Base-by-base conservation (phyloP, 1,140 invertebrate species). In the Pseudomyrmex cubaensis region DNA sequence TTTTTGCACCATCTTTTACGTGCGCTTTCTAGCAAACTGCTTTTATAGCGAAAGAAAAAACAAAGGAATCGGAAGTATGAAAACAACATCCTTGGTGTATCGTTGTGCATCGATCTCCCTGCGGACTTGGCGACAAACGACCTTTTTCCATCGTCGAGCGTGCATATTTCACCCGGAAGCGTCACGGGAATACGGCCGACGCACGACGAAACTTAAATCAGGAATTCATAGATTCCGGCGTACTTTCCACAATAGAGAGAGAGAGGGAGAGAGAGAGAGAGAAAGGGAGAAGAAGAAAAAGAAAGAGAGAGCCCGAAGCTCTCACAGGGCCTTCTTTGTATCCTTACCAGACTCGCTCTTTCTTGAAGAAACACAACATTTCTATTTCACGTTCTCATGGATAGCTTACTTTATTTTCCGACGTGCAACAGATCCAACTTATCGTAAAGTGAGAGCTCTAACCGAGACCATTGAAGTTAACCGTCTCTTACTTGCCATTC, bases 161-260 rank as follows among this genome's bases (percentile, higher is more conserved):
- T 61, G 56, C 72, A 77, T 87, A 84, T 87, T 86, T 86, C 67
- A 74, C 46, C 17, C 57, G 67, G 67, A 78, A 64, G 63, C 62
- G 80, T 78, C 64, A 35, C 50, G 50, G 61, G 57, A 85, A 80
- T 80, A 46, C 66, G 35, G 59, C 46, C 69, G 70, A 80, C 56
- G 62, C 56, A 52, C 70, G 85, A 73, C 59, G 66, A 78, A 76
- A 87, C 80, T 87, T 84, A 67, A 87, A 78, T 83, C 85, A 84
- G 64, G 86, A 86, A 87, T 87, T 87, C 86, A 72, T 87, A 87
- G 73, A 83, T 87, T 87, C 69, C 82, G 67, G 25, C 78, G 78
- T 25, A 84, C 85, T 87, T 84, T 57, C 66, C n/a, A 54, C 44
- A 17, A 57, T 17, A 61, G 72, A 52, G 35, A 35, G 5, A 35